Percentiles rank a stretch among this genome's conserved stretches.
These are phyloP conservation scores for Odontamblyopus lacepedii DNA, from an alignment of 2,797 vertebrate genomes.

Conservation along the genomic window DNA sequence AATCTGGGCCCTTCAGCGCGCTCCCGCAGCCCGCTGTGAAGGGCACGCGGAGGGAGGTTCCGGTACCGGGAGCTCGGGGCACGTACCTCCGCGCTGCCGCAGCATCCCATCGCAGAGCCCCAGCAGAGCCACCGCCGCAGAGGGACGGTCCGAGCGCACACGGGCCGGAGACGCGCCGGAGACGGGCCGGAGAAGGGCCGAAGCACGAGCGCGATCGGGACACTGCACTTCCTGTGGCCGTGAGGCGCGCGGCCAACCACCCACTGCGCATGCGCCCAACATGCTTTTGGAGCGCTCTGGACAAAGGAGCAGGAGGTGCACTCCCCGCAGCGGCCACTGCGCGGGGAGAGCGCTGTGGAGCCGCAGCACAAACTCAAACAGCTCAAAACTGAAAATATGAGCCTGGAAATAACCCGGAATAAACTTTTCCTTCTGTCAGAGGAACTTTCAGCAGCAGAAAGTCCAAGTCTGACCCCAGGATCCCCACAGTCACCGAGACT, in stretches of 20 bases:
- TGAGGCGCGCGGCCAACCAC: constrained; percentile 78
- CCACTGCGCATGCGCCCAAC: constrained; percentile 66
- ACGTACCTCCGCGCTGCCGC: constrained; percentile 82
- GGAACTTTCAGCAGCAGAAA: no score
- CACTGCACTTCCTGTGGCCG: constrained; percentile 74
- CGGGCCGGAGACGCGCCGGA: constrained; percentile 33
- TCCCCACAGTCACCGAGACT: no score
- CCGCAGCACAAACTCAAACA: no score
- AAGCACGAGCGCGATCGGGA: constrained; percentile 32
- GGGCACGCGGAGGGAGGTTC: constrained; percentile 29
- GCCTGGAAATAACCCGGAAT: no score
- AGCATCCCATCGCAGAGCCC: constrained; percentile 81
- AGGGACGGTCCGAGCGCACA: constrained; percentile 45
- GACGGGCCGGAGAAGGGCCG: constrained; percentile 32
- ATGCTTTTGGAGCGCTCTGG: constrained; percentile 2
- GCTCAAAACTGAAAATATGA: no score
- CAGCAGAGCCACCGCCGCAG: constrained; percentile 35
- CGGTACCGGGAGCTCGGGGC: constrained; percentile 7
- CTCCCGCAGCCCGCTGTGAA: constrained; percentile 21
- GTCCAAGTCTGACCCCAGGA: no score
- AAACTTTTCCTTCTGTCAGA: no score
- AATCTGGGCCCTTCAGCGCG: constrained; percentile 48
- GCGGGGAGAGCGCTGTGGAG: neutral
- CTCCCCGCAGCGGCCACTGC: neutral
- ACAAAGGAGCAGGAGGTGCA: neutral